Evolutionary conservation across 2,797 vertebrate species (phyloP).

Genomic region (Enteromius treurensis): DNA sequence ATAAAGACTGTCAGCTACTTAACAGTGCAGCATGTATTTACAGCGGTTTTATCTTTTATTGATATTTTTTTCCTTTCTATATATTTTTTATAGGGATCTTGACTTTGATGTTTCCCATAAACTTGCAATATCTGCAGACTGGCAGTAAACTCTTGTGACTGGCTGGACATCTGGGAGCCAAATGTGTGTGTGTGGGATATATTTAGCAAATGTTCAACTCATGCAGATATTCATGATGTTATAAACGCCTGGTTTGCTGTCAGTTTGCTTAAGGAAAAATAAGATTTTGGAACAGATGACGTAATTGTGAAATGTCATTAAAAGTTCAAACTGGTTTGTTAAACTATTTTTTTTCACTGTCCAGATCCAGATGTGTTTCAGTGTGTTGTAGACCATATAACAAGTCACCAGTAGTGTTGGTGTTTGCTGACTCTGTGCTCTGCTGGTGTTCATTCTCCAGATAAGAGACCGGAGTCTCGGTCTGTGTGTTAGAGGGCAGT

Average conservation of each 20-base stretch:
- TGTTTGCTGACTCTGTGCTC: neutral
- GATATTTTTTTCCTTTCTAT: neutral
- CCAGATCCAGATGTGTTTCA: neutral
- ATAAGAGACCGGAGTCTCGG: no score
- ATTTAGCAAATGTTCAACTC: neutral
- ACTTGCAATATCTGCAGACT: conserved; percentile 22
- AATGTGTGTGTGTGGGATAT: conserved; percentile 25
- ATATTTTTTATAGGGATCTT: neutral
- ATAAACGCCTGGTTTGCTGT: no score
- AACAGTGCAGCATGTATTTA: neutral
- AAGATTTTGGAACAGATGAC: neutral
- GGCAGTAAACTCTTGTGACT: conserved; percentile 35
- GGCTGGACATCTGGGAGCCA: conserved; percentile 45
- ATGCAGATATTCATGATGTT: neutral
- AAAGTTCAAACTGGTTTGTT: neutral
- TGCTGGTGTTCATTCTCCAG: neutral
- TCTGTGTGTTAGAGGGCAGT: neutral
- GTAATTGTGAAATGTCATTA: neutral
- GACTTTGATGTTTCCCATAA: conserved; percentile 19
- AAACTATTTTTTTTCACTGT: neutral
- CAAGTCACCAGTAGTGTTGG: neutral
- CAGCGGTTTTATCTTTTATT: neutral
- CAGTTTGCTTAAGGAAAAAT: neutral
- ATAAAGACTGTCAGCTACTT: no score
- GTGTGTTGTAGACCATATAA: neutral